Base-by-base conservation (phyloP, 2,888 invertebrate genomes). In the Mystacides longicornis region DNA sequence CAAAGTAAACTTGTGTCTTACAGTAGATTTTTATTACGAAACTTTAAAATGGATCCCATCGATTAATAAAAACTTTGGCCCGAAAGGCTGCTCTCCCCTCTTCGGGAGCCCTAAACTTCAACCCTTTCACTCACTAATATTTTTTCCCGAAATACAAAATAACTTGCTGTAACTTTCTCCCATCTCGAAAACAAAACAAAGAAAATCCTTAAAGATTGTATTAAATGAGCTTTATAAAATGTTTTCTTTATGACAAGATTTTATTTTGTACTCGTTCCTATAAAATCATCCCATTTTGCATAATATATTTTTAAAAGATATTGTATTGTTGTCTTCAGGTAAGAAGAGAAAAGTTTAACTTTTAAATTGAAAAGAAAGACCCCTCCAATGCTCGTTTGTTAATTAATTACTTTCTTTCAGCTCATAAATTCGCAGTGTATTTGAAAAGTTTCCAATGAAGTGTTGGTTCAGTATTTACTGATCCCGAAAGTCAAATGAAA, bases 391-490 rank as follows among this genome's bases (percentile, higher is more conserved):
- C 48, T 48, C 21, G 22, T 9, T 23, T 48, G 48, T 48, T 48
- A 48, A 48, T 48, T 48, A 48, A 48, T 48, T 48, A 48, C 48
- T 48, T 43, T 48, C 23, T 14, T 23, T 16, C 48, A 48, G 21
- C 22, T 48, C 48, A 48, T 48, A 48, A 48, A 48, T 48, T 48
- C 48, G 48, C 18, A 48, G 48, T 48, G 48, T 48, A 48, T 48
- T 48, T 20, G 22, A 48, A 48, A 48, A 48, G 20, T 48, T 48
- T 48, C 18, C 48, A 48, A 20, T 23, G n/a, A 23, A 48, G 48
- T 23, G 45, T 45, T 45, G 9, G 45, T 48, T 48, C 48, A 20
- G 48, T 48, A 48, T 48, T 48, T 48, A 23, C 48, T n/a, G 23
- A 48, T 20, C 48, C 21, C 23, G 18, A n/a, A 48, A 48, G 48